A percentile compares a stretch with the other conserved stretches of the same genome.
Evolutionary conservation across 2,888 invertebrate genomes (phyloP).

Genomic region (Seladonia tumulorum): DNA sequence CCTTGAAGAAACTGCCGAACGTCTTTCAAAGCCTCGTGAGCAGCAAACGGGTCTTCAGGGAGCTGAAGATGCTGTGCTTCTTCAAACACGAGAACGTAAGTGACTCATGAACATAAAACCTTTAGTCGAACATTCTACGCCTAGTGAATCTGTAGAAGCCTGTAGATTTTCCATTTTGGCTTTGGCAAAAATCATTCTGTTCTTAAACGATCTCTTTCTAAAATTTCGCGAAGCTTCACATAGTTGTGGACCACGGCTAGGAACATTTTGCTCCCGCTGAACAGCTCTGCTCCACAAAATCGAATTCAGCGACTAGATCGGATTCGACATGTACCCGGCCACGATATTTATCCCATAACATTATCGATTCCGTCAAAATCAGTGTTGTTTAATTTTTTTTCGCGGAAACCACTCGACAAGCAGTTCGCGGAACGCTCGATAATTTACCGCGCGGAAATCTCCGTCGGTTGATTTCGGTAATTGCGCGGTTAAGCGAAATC

Average conservation of each 20-base stretch:
- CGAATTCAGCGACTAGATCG: neutral
- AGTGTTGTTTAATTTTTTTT: neutral
- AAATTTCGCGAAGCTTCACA: too few species aligned
- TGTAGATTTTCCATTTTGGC: too few species aligned
- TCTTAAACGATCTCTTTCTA: too few species aligned
- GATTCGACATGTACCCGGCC: neutral
- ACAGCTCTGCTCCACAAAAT: neutral
- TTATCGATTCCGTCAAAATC: neutral
- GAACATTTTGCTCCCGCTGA: too few species aligned
- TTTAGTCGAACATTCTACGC: too few species aligned
- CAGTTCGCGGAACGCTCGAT: neutral
- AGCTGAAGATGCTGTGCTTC: conserved; percentile 99
- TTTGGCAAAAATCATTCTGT: too few species aligned
- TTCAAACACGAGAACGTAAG: conserved; percentile 99
- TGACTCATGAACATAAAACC: neutral
- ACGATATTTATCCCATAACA: neutral
- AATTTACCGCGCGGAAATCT: conserved; percentile 1
- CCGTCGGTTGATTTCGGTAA: neutral
- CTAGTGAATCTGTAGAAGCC: too few species aligned
- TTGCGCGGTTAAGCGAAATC: conserved; percentile 3
- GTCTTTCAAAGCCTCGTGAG: conserved; percentile 99
- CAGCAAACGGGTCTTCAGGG: conserved; percentile 99
- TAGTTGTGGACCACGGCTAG: too few species aligned
- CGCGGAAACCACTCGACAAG: neutral
- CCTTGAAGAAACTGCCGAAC: conserved; percentile 99